Evolutionary conservation across 2,888 invertebrate genomes (phyloP).

Genomic region (Macrosiphum euphorbiae): DNA sequence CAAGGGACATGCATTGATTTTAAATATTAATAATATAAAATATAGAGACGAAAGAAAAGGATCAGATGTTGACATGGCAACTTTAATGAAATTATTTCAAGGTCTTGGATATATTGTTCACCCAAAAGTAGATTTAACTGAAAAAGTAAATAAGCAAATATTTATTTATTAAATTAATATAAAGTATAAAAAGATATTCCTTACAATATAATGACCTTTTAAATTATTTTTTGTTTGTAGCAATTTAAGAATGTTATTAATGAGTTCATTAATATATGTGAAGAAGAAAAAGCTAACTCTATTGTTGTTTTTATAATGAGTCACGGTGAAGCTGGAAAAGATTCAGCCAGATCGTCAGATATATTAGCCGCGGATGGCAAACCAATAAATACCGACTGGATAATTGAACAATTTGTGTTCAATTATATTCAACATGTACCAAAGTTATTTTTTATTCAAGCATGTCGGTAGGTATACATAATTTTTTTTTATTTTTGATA

Average conservation of each 20-base stretch:
- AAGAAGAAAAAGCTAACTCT: constrained; percentile 49
- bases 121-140: constrained; percentile 37
- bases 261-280: constrained; percentile 40
- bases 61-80: constrained; percentile 63
- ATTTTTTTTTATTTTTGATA: background rate
- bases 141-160: constrained; percentile 48
- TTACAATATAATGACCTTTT: background rate
- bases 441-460: constrained; percentile 82
- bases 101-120: constrained; percentile 64
- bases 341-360: constrained; percentile 66
- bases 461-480: constrained; percentile 74
- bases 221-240: constrained; percentile 53
- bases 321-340: constrained; percentile 63
- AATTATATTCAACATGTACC: constrained; percentile 75
- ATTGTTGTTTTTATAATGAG: constrained; percentile 66
- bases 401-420: constrained; percentile 75
- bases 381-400: constrained; percentile 72
- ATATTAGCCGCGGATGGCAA: constrained; percentile 69
- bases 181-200: background rate
- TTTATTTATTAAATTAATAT: background rate
- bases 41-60: constrained; percentile 47
- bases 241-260: constrained; percentile 52
- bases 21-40: constrained; percentile 63
- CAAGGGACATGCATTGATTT: constrained; percentile 64
- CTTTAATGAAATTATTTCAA: constrained; percentile 61